Base-by-base conservation (phyloP, 2,888 invertebrate genomes). In the Xanthorhoe spadicearia region DNA sequence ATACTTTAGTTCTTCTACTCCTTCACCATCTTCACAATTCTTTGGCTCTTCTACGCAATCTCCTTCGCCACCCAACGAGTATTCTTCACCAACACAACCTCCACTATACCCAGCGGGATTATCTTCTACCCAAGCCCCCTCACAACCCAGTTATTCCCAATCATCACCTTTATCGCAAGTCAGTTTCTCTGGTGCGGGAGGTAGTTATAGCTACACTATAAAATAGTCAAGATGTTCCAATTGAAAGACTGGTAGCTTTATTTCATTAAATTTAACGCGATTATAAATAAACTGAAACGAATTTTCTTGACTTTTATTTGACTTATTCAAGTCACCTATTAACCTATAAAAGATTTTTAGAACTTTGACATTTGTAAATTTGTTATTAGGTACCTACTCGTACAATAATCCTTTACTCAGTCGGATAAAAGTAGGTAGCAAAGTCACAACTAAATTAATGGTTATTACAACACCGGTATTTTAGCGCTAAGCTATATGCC, bases 101-200 rank as follows among this genome's bases (percentile, higher is more conserved):
- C 61, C 65, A 35, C 65, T 63, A 15, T 56, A 67, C 28, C n/a
- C n/a, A n/a, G 5, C 35, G 7, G 62, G 66, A 0, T 62, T 49
- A 10, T 54, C 66, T 15, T 10, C 63, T 13, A 61, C 62, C 32
- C 17, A 62, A 48, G 56, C 63, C 43, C 52, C 65, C 32, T 66
- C 73, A 70, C 52, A 68, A 32, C 75, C 51, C 15, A 50, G 64
- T 1, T 79, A 74, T 61, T 77, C 80, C 8, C 77, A 80, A 5
- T 74, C 80, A 18, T 68, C 75, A 10, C 68, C 73, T 5, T 94
- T 94, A 18, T 94, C 95, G 68, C 94, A 94, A 79, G 94, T 94
- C 72, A 89, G 89, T 72, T 95, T 95, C 84, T 92, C 93, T 62
- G 95, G 94, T 61, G 89, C 94, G 54, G 95, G 83, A 51, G 79